Conservation (phyloP, 2,888 invertebrate genomes). For the Rhamnusium bicolor region DNA sequence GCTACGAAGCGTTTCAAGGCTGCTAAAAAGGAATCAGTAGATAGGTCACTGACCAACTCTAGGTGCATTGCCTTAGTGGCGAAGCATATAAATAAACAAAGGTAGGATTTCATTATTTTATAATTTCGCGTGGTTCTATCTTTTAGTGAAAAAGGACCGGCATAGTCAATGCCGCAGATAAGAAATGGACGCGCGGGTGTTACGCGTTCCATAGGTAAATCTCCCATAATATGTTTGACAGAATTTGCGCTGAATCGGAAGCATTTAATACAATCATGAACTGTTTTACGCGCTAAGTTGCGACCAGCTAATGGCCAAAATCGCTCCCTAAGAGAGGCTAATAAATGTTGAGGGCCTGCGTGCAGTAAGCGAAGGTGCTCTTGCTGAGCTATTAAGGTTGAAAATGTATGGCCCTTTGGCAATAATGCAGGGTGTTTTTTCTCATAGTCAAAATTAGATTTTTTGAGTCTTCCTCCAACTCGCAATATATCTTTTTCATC, state of each 20-base stretch:
- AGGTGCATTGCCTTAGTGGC: slow-evolving; percentile 45
- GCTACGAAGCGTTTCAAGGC: slow-evolving; percentile 48
- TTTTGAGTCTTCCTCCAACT: slow-evolving; percentile 38
- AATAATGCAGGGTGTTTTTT: slow-evolving; percentile 39
- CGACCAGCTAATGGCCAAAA: slow-evolving; percentile 27
- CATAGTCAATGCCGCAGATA: slow-evolving; percentile 16
- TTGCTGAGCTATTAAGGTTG: slow-evolving; percentile 24
- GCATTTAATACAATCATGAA: slow-evolving; percentile 33
- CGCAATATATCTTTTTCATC: slow-evolving; percentile 33
- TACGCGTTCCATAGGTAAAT: slow-evolving; percentile 31
- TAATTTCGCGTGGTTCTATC: slow-evolving; percentile 22
- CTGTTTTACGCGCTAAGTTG: slow-evolving; percentile 15
- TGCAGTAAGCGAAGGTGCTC: slow-evolving; percentile 32
- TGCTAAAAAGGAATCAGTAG: slow-evolving; percentile 47
- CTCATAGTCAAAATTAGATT: slow-evolving; percentile 31
- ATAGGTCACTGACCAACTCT: slow-evolving; percentile 27
- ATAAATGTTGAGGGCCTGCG: slow-evolving; percentile 28
- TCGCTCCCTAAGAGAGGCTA: slow-evolving; percentile 18
- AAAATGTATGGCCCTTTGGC: slow-evolving; percentile 24
- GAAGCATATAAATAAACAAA: slow-evolving; percentile 36
- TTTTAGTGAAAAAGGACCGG: slow-evolving; percentile 34
- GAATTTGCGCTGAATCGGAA: slow-evolving; percentile 19
- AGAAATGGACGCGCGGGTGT: no score
- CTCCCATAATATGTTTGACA: slow-evolving; percentile 36
- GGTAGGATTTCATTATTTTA: slow-evolving; percentile 37